Base-by-base conservation (phyloP, 2,797 vertebrate species). In the Lacerta bilineata region DNA sequence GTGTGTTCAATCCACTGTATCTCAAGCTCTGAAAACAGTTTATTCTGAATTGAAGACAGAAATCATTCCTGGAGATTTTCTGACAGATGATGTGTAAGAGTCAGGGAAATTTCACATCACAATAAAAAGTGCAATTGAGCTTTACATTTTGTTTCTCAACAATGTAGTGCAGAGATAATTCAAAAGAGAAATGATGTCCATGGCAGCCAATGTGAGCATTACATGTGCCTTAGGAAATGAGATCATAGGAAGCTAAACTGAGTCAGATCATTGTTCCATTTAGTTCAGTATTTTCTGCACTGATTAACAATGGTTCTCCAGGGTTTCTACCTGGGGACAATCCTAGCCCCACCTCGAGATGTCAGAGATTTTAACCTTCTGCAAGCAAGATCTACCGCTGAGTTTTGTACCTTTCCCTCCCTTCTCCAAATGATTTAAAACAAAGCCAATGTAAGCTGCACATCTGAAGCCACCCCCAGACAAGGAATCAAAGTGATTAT, bases 11-110 rank as follows among this genome's bases (percentile, higher is more conserved):
- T 9, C n/a, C 33, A 50, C 55, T n/a, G 36, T 74, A 74, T 75
- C n/a, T 59, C 23, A 59, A 5, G 39, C 84, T 82, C 84, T 82
- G 50, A 69, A 27, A 92, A 80, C 82, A 87, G 82, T 2, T 41
- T 41, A 7, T 66, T 66, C 61, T 39, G 80, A 20, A 81, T 18
- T 75, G 71, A 55, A 84, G 25, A 15, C 18, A 75, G 33, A 75
- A 66, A 75, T 77, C 36, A 46, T 13, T 85, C 59, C 18, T 29
- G n/a, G 41, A 43, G 33, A 43, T 64, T 85, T 36, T 36, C 55
- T n/a, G 55, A 76, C 39, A 20, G 36, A 66, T 39, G 59, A 77
- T 46, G 59, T 43, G 59, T 15, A 59, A 7, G 33, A 20, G 41
- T n/a, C 20, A 83, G 9, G 8, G 5, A 5, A 84, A 64, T 66